Evolutionary conservation across 2,888 invertebrate species (phyloP), one percentile per base, ranked within the genome.

Genomic region (Acrocera orbiculus): DNA sequence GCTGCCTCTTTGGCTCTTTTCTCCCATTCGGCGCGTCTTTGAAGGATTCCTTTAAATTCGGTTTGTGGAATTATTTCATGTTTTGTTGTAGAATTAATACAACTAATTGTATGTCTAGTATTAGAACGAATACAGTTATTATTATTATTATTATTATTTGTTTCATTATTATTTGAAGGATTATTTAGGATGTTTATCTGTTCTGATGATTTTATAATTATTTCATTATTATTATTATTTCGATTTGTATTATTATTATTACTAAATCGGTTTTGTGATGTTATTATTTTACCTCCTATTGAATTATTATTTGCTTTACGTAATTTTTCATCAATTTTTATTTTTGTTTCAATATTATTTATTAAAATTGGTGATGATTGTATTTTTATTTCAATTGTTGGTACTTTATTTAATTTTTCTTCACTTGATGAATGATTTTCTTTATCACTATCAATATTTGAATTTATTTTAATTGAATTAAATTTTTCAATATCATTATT

Each of bases 1-100:
- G n/a, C n/a, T 36, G 58, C 75, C 57, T 75, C 74, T 57, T 77
- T 76, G 23, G 77, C 76, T 44, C 79, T 63, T 46, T 76, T 68
- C 54, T 80, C 80, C 80, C 80, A 80, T 50, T 79, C 76, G 5
- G 78, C 78, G 36, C 74, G 66, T 49, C 77, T 67, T 49, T 78
- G 77, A 51, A 75, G 68, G 42, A 80, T 78, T 39, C 77, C 74
- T 50, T 77, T 77, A 47, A 76, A 74, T 36, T 60, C 59, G n/a
- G n/a, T n/a, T n/a, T n/a, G n/a, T 23, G 37, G 27, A 13, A 41
- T 33, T 39, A 36, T 16, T n/a, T 19, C 23, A 27, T 30, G 38
- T 7, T 26, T 30, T 16, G 30, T 9, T 20, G 29, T 13, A 5
- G 7, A 11, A n/a, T n/a, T n/a, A n/a, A n/a, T n/a, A 16, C 7